Base-by-base conservation (phyloP, 2,888 invertebrate species). In the Phrixothrix hirtus region DNA sequence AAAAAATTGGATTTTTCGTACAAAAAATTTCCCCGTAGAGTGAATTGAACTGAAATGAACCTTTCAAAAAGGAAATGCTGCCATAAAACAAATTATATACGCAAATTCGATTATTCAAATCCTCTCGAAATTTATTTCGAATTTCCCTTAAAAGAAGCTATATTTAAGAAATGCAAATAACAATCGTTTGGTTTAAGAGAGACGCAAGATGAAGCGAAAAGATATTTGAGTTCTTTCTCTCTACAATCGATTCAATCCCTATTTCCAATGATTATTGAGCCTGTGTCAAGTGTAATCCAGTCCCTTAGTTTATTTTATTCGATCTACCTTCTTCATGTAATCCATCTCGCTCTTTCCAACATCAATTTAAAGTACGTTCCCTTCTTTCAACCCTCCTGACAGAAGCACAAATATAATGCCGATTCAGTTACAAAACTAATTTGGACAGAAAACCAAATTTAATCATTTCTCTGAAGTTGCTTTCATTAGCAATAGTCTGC, bases 21-120 rank as follows among this genome's bases (percentile, higher is more conserved):
- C 52, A 52, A 52, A 34, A 52, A 46, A 44, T 52, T 46, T 27
- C 26, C 16, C 47, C 25, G 42, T 17, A 36, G 55, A 55, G 55
- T 51, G 58, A 56, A 58, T 54, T 56, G 58, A 48, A 53, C 57
- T 52, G 61, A 58, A 62, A 62, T 57, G 61, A 63, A 61, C 60
- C 58, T 61, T 62, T 60, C 59, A 59, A 57, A 60, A 61, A 58
- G 59, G 59, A 58, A 61, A 63, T 59, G 62, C 60, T 59, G 58
- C 57, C 61, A 63, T 63, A 66, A 68, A 70, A 69, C 66, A 70
- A 71, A 70, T 70, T 69, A 70, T 67, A 68, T 67, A 68, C 62
- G 67, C 66, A 70, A 69, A 70, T 70, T 68, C 68, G 65, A 70
- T 70, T 70, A 70, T 71, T 70, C 68, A 70, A 69, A 71, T 71